These are phyloP conservation scores for Aurelia aurita complex sp. Pacific DNA, from an alignment of 30 jellyfish, hydroid and myxozoan species.

Conservation along the genomic window DNA sequence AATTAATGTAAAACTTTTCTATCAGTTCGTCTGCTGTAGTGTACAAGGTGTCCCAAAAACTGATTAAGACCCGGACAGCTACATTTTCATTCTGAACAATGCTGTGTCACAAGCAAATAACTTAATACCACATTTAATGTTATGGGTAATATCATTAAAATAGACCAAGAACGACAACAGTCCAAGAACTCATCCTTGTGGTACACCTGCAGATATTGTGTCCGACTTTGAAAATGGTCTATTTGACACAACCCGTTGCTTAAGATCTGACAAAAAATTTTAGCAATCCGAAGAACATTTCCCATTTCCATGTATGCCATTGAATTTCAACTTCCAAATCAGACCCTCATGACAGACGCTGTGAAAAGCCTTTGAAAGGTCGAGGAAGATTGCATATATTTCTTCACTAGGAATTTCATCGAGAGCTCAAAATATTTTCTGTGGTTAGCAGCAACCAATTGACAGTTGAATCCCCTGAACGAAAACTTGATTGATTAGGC, in stretches of 20 bases:
- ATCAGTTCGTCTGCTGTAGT: too few relatives aligned
- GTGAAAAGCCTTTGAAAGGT: constrained; percentile 20
- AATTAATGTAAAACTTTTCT: too few relatives aligned
- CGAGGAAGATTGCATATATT: constrained; percentile 18
- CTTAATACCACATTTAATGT: not conserved
- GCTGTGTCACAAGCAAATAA: constrained; percentile 32
- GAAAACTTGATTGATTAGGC: constrained; percentile 24
- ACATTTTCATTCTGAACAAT: constrained; percentile 23
- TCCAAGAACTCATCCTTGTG: not conserved
- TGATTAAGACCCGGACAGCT: constrained; percentile 23
- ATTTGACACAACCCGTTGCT: constrained; percentile 34
- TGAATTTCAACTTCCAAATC: constrained; percentile 2
- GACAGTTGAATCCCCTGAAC: constrained; percentile 7
- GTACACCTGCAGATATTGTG: constrained; percentile 40
- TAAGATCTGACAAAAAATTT: constrained; percentile 18
- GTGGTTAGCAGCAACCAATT: constrained; percentile 11
- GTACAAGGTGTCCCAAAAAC: not conserved
- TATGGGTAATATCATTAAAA: constrained; percentile 23
- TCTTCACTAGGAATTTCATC: constrained; percentile 23
- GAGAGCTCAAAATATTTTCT: constrained; percentile 11
- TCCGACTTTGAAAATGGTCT: constrained; percentile 14
- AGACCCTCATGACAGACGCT: not conserved
- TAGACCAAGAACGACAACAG: constrained; percentile 22
- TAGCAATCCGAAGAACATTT: not conserved
- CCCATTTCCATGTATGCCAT: constrained; percentile 16